Percentiles rank a stretch among this genome's conserved stretches.
phyloP scores from a whole-genome alignment of 2,113 vertebrate genomes.

The Oxygymnocypris stewartii region DNA sequence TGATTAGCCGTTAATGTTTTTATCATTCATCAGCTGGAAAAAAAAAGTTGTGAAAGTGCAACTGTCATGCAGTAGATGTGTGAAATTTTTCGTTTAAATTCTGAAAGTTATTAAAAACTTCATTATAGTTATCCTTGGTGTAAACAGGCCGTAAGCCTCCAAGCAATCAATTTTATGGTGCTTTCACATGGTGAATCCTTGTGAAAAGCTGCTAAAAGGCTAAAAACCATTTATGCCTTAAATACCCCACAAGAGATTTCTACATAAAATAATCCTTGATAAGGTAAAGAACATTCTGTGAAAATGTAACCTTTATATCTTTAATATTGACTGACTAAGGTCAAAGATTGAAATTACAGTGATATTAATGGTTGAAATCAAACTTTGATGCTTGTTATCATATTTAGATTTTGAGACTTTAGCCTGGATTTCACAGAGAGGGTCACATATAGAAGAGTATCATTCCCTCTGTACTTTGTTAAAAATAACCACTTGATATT shows the following conservation, averaged over 20 bases:
- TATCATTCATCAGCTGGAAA: neutral
- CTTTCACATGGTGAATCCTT: neutral
- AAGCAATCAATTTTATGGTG: neutral
- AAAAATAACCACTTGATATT: neutral
- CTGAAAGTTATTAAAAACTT: neutral
- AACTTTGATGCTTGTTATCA: no score
- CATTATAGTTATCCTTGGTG: neutral
- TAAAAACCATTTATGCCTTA: neutral
- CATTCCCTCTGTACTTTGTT: neutral
- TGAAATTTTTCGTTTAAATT: neutral
- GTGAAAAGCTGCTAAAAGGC: neutral
- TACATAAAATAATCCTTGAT: no score
- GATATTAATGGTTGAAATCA: no score
- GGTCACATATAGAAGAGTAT: no score
- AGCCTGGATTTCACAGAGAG: no score
- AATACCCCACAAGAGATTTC: neutral
- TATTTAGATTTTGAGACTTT: no score
- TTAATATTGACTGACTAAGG: no score
- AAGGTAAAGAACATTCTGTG: no score
- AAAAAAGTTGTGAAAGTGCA: neutral
- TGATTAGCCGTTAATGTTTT: neutral
- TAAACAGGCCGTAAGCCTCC: neutral
- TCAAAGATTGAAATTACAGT: no score
- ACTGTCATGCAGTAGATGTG: neutral
- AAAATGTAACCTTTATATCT: no score